Base-by-base conservation (phyloP, 2,888 invertebrate species). In the Meta bourneti region DNA sequence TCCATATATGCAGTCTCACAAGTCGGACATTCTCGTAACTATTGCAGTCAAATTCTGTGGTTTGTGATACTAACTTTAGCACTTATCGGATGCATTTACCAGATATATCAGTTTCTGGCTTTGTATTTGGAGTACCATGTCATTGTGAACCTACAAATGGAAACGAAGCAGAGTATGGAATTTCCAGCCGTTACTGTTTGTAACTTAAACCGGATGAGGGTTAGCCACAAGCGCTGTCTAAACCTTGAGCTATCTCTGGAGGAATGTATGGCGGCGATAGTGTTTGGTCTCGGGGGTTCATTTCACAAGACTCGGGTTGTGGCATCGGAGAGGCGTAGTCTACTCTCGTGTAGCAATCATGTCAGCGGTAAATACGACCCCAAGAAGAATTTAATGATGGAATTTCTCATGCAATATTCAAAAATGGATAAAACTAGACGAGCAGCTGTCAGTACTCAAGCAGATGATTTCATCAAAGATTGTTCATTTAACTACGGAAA, bases 101-200 rank as follows among this genome's bases (percentile, higher is more conserved):
- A 90, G 49, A 70, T 80, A 16, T 75, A 61, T 9, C 34, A 48
- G 16, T 90, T 90, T 75, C 61, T 81, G 51, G 20, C 1, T 0
- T n/a, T 86, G n/a, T 90, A 86, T 34, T 86, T 69, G 6, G n/a
- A 61, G 0, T 90, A 90, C 69, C 81, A 85, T 8, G 70, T 86
- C n/a, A 52, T 86, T 0, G 20, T 90, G 7, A 52, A 52, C 20
- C 13, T 86, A 34, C 54, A 75, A 7, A 7, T 86, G 7, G 71
- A 87, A 19, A 8, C 52, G 6, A 72, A 20, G 7, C 8, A 20
- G 20, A 54, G 4, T 19, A 34, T 74, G 0, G 70, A 72, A 13
- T 91, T 91, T 74, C 91, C 91, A 13, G 82, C 91, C 7, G 83
- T 91, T 52, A 91, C 88, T 19, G 52, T 91, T 6, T 91, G 91